A percentile compares a stretch with the other conserved stretches of the same genome.
phyloP scores from a whole-genome alignment of 2,113 vertebrate genomes.

The Dolichotis patagonum region DNA sequence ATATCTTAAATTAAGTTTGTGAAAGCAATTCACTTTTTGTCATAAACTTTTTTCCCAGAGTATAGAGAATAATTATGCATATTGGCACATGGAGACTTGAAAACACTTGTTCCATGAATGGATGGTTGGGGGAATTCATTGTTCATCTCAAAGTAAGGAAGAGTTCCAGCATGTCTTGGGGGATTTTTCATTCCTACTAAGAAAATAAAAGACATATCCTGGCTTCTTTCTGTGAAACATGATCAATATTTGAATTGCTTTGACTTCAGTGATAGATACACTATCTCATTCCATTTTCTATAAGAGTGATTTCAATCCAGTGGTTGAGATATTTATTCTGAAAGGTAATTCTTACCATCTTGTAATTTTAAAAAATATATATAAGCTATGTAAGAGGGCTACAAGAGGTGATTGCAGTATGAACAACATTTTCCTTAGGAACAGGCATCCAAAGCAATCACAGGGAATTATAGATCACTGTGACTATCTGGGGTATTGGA shows the following conservation, averaged over 20 bases:
- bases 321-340: not conserved
- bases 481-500: not conserved
- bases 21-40: not conserved
- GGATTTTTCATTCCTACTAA: slow-evolving; percentile 1
- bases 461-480: not conserved
- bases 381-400: not conserved
- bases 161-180: not conserved
- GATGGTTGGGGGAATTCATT: not conserved
- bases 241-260: slow-evolving; percentile 3
- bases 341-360: not conserved
- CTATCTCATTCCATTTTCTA: not conserved
- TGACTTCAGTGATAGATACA: not conserved
- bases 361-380: not conserved
- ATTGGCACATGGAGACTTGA: not conserved
- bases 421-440: not conserved
- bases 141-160: not conserved
- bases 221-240: not conserved
- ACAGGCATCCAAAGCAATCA: not conserved
- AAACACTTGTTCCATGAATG: not conserved
- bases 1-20: slow-evolving; percentile 7
- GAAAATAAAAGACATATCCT: not conserved
- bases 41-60: not conserved
- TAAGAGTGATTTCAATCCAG: not conserved
- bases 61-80: not conserved
- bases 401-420: not conserved